phyloP scores from a whole-genome alignment of 2,113 vertebrate species.

The Hypocryptadius cinnamomeus region DNA sequence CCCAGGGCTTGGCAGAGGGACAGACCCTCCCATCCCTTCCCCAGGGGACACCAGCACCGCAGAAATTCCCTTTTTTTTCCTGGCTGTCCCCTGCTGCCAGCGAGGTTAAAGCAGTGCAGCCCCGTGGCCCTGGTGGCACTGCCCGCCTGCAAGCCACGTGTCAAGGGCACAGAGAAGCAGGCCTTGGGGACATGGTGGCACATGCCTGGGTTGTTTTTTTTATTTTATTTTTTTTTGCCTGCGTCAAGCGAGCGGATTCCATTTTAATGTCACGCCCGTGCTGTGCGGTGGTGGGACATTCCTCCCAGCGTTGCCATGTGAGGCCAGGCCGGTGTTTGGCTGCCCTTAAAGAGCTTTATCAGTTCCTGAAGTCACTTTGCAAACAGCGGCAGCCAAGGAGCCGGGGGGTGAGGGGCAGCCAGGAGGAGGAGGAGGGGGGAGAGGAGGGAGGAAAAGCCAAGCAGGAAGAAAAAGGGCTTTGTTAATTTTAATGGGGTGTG shows the following conservation, averaged over 20 bases:
- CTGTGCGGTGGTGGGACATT: background rate
- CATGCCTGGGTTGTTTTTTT: background rate
- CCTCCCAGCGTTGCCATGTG: constrained; percentile 10
- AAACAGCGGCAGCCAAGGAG: constrained; percentile 16
- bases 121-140: background rate
- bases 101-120: background rate
- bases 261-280: constrained; percentile 18
- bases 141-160: background rate
- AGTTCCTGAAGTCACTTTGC: constrained; percentile 1
- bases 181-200: background rate
- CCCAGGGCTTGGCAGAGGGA: background rate
- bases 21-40: background rate
- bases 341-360: background rate
- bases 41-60: background rate
- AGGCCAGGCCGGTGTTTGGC: constrained; percentile 3
- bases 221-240: background rate
- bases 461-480: constrained; percentile 30
- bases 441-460: background rate
- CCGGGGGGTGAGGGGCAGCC: background rate
- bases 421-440: background rate
- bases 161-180: background rate
- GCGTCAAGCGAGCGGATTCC: constrained; percentile 1
- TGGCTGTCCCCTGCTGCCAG: background rate
- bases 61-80: accelerated
- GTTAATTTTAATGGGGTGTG: constrained; percentile 33